Percentiles rank a stretch among this genome's conserved stretches.
Conservation (phyloP, 2,113 vertebrate genomes). For the Phaethornis superciliosus region DNA sequence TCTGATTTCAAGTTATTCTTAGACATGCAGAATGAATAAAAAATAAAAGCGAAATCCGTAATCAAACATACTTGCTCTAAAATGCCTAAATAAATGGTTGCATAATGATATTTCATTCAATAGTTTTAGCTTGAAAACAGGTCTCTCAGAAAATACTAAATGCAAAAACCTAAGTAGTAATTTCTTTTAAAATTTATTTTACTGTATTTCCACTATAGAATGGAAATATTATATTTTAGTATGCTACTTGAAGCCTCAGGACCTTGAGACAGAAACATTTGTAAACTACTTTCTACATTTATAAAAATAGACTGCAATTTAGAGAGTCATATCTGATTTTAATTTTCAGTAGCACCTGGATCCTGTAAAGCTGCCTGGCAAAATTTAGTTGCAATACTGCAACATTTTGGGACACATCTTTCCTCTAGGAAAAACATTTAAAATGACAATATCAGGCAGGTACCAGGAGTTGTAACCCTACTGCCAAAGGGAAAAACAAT, state of each 20-base stretch:
- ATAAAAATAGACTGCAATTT: not conserved
- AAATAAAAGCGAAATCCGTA: not conserved
- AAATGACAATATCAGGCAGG: not conserved
- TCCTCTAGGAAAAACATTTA: slow-evolving; percentile 8
- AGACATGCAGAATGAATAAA: not conserved
- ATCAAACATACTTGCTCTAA: not conserved
- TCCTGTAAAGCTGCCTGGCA: not conserved
- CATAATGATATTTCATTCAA: not conserved
- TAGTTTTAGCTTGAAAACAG: not conserved
- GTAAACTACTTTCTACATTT: not conserved
- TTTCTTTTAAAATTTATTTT: not conserved
- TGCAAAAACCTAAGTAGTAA: not conserved
- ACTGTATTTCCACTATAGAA: not conserved
- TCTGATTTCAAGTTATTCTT: not conserved
- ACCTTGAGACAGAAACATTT: not conserved
- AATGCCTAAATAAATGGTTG: not conserved
- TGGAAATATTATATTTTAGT: not conserved
- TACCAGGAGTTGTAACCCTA: not conserved
- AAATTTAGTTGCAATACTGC: not conserved
- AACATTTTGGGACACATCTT: not conserved
- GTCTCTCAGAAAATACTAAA: not conserved
- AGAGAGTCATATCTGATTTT: no score
- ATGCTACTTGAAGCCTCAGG: not conserved
- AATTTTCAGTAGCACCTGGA: not conserved
- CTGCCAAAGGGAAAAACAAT: not conserved